Evolutionary conservation across 2,113 vertebrate genomes (phyloP), one percentile per base, ranked within the genome.

Genomic region (Corydoras sp.): DNA sequence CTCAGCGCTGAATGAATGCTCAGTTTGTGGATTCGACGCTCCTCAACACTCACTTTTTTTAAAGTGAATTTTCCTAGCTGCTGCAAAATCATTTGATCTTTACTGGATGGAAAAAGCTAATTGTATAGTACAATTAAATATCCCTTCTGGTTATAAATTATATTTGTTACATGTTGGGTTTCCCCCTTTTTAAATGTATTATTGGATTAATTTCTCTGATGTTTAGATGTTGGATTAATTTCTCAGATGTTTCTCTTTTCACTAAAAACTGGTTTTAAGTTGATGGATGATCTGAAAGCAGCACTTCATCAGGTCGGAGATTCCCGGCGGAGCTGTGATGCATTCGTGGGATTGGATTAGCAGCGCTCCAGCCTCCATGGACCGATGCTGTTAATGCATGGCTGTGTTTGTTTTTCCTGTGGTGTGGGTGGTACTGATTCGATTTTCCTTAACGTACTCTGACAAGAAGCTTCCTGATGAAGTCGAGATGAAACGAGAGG

Each of bases 351-450:
- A 83, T 76, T 71, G 71, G 62, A 81, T 64, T 72, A 77, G 74
- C 73, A 82, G 80, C 68, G 75, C 72, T 80, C 72, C 68, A 65
- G 81, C 81, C 75, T 66, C 63, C 79, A 79, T 69, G 30, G 72
- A 32, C 72, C 81, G 79, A 83, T 79, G 77, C 71, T 83, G 88
- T 87, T 83, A 87, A 61, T 72, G 77, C 15, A 67, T 82, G 81
- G 85, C 81, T 85, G 86, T 85, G 83, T 84, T 88, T 90, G 85
- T 86, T 85, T 90, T 91, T 89, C 88, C 88, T 86, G 80, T 84
- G 48, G 80, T 81, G 90, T 91, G 89, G 90, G 90, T 83, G 89
- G 88, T 79, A 81, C 86, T 86, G 85, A 90, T 90, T 87, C 81
- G 81, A 86, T 91, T 88, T 85, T 67, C 79, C 76, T 30, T 82